Evolutionary conservation across 2,797 vertebrate genomes (phyloP), one percentile per base, ranked within the genome.

Genomic region (Darevskia nairensis): DNA sequence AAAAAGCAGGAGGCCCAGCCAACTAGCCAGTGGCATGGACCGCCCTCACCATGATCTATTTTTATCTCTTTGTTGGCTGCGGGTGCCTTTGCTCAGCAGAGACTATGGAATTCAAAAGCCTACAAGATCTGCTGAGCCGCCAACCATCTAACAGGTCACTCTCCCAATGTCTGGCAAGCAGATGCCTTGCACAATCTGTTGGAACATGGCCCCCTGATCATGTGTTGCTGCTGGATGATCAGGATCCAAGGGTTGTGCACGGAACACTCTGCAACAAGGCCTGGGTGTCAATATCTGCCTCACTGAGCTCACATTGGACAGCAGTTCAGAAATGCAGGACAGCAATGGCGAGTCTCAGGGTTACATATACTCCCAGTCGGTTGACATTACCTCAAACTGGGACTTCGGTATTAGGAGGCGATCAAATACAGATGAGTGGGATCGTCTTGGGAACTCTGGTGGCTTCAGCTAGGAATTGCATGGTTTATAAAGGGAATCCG

Each of bases 311-410:
- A 17, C 6, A 6, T 5, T 7, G 13, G 98, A 98, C 80, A 97
- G 94, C 88, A 97, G 96, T 72, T 95, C 97, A 3, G 97, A 97
- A 39, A 94, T 97, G n/a, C 96, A 98, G 90, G 97, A 96, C 8
- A 96, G 95, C 91, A 96, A 97, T 11, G 97, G 96, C 50, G 98
- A 99, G 82, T 97, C 96, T 94, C 98, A 98, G 95, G 96, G 97
- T 92, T 99, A 98, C 81, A 96, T 99, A 3, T 98, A 99, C 55
- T 99, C 98, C 94, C 98, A 99, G 96, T 99, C 98, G 72, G 98
- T 99, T 74, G 99, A 99, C 95, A 99, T 99, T 96, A 99, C 99
- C 94, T 99, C 99, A 93, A 99, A 98, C 96, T 99, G 99, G 99
- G 99, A 99, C 96, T 99, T 99, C 27, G 99, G 98, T 68, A 99